Evolutionary conservation across 2,888 invertebrate genomes (phyloP).

Genomic region (Luffia ferchaultella): DNA sequence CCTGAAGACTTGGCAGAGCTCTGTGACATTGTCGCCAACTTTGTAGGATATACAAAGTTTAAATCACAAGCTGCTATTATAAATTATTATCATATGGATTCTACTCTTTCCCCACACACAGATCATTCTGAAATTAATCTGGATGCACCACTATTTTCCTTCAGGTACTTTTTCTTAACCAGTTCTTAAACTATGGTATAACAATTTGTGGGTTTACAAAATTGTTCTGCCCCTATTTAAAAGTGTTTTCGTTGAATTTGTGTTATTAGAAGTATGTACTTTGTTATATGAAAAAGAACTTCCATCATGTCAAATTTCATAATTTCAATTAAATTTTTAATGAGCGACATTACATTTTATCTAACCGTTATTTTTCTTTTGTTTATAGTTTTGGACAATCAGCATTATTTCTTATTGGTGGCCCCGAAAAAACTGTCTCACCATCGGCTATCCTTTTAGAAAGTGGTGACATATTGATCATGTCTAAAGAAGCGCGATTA

Average conservation of each 20-base stretch:
- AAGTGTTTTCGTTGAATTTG: no score
- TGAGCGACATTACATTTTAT: no score
- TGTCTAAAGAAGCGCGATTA: slow-evolving; percentile 85
- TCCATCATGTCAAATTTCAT: no score
- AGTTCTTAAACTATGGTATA: no score
- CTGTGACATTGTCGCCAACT: slow-evolving; percentile 68
- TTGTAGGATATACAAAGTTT: slow-evolving; percentile 68
- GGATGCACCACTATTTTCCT: slow-evolving; percentile 89
- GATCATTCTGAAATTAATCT: slow-evolving; percentile 92
- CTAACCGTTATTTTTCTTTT: no score
- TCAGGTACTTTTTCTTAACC: slow-evolving; percentile 71
- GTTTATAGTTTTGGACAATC: slow-evolving; percentile 90
- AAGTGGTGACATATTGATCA: slow-evolving; percentile 91
- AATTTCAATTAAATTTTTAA: no score
- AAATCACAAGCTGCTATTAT: slow-evolving; percentile 93
- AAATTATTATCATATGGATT: slow-evolving; percentile 94
- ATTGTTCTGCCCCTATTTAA: no score
- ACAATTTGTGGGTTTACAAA: no score
- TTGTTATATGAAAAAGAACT: no score
- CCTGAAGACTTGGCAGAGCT: slow-evolving; percentile 77
- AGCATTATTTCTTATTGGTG: slow-evolving; percentile 94
- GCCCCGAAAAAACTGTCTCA: slow-evolving; percentile 70
- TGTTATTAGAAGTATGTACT: no score
- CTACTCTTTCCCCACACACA: slow-evolving; percentile 91
- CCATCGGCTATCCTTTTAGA: slow-evolving; percentile 77